Base-by-base conservation (phyloP, 2,113 vertebrate genomes). In the Callorhinus ursinus region DNA sequence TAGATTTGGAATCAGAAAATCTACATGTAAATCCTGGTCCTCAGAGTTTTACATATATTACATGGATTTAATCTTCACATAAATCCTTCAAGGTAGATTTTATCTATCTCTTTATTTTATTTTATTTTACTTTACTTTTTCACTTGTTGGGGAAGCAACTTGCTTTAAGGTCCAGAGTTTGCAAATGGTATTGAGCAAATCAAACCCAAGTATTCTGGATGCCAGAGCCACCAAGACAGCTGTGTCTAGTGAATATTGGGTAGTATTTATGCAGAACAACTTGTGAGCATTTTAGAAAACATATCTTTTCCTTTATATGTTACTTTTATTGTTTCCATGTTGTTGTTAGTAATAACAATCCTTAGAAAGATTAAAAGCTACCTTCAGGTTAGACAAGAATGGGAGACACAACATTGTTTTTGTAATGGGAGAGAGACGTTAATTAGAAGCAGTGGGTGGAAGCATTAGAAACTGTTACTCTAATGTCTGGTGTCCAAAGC, bases 371-470 rank as follows among this genome's bases (percentile, higher is more conserved):
- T 55, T 76, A 49, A 93, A 93, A 96, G 87, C 79, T 84, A 55
- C 46, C 46, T 91, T 96, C 49, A 83, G 63, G 59, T 42, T 67
- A 79, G 36, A 76, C 49, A 77, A 96, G 49, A 19, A 39, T 55
- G 16, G n/a, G 61, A 82, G 72, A 88, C 28, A 53, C 14, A 39
- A 74, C 26, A 12, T 71, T 93, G 61, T 79, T 96, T 95, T 92
- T 90, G 8, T 69, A 92, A 67, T 81, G 39, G 36, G 42, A 96
- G 84, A 93, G 77, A 84, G 24, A 82, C 79, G 24, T 72, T 97
- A 96, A 91, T 92, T 93, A 86, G 83, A 95, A 96, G 53, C 72
- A 96, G 87, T 13, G 7, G 31, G 28, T 33, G 36, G 53, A 71
- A 89, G 15, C 79, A 55, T n/a, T 51, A 49, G 72, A 90, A 93